Evolutionary conservation across 1,140 invertebrate species (phyloP), one percentile per base, ranked within the genome.

Genomic region (Tribolium castaneum): DNA sequence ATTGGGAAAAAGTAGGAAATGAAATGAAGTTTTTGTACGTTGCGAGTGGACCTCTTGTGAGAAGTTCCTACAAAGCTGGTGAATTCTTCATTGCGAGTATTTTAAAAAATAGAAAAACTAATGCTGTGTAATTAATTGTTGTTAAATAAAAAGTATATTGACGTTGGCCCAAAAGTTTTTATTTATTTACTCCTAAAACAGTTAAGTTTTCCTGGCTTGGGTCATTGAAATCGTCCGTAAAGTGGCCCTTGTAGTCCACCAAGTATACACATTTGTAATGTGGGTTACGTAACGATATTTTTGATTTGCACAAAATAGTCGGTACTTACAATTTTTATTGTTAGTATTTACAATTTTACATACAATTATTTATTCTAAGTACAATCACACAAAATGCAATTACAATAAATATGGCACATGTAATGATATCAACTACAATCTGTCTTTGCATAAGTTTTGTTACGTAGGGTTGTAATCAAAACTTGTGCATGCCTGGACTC

Each of bases 11-110:
- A 25, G 85, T 93, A 3, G 98, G 98, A 0, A 90, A 93, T 75
- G 87, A 95, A 84, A 85, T 99, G 79, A 98, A 98, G 19, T 99
- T 99, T 89, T 88, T 97, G 0, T 99, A 99, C 87, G 97, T 96
- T 1, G 98, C 98, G 7, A 98, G 97, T 89, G 99, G 98, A 9
- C 98, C 99, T 0, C 89, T 99, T 10, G 98, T 99, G 0, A 88
- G 99, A 22, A 99, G 97, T 74, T 99, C 98, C 0, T 99, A 99
- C 84, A 97, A 97, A 89, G 98, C 98, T 71, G 98, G 98, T 54
- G 96, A 97, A 90, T 96, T 95, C 87, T 97, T 96, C 84, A 92
- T 97, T 14, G 90, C 93, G 10, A 96, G 94, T 85, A 92, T 97
- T 79, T 84, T 97, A 35, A 91, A 92, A 81, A 91, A 92, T 78